phyloP scores from a whole-genome alignment of 2,797 vertebrate genomes.

The Pseudomugil gertrudae region DNA sequence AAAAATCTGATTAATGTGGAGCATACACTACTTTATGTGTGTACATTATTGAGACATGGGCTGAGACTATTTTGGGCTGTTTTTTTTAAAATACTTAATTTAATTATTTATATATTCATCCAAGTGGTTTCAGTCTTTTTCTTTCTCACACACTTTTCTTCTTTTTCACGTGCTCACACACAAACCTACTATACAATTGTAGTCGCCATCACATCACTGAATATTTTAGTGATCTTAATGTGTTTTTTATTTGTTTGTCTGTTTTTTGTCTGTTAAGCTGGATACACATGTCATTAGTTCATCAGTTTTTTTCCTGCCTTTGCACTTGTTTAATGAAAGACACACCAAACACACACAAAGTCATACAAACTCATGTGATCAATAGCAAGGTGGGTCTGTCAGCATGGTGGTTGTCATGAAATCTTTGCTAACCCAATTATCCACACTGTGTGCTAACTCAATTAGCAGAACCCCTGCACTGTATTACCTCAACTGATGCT shows the following conservation, averaged over 20 bases:
- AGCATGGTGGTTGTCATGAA: slow-evolving; percentile 49
- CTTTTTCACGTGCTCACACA: slow-evolving; percentile 37
- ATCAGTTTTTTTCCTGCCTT: slow-evolving; percentile 26
- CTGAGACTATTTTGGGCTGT: slow-evolving; percentile 66
- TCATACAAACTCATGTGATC: slow-evolving; percentile 45
- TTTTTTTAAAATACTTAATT: slow-evolving; percentile 76
- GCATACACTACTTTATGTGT: slow-evolving; percentile 18
- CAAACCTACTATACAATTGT: slow-evolving; percentile 42
- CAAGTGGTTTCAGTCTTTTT: slow-evolving; percentile 57
- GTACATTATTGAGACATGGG: slow-evolving; percentile 27
- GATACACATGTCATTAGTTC: slow-evolving; percentile 2
- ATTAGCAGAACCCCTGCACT: slow-evolving; percentile 54
- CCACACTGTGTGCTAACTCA: slow-evolving; percentile 43
- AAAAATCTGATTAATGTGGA: slow-evolving; percentile 40
- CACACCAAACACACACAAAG: background rate
- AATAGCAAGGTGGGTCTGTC: slow-evolving; percentile 55
- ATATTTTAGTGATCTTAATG: slow-evolving; percentile 11
- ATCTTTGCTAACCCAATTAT: slow-evolving; percentile 72
- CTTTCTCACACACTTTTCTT: slow-evolving; percentile 30
- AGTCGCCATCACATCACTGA: background rate
- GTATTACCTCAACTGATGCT: slow-evolving; percentile 46
- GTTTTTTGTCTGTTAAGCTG: slow-evolving; percentile 3
- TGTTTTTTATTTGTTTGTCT: too few relatives aligned
- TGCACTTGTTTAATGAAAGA: slow-evolving; percentile 57
- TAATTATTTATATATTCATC: slow-evolving; percentile 79